Evolutionary conservation across 2,113 vertebrate species (phyloP).

Genomic region (Conger conger): DNA sequence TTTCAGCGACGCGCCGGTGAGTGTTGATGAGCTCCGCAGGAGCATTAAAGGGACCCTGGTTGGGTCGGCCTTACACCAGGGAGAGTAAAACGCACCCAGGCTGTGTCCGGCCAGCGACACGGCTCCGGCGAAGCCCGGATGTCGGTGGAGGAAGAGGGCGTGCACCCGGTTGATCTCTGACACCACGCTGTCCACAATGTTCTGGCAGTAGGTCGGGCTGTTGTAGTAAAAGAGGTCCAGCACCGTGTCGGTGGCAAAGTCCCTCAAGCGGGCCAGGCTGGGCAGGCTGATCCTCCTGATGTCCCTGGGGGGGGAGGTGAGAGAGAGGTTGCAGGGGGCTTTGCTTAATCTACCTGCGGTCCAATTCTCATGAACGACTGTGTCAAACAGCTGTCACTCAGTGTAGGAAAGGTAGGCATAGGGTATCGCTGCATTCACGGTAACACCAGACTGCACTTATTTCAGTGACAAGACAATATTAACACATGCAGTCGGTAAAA

Average conservation of each 20-base stretch:
- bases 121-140: slow-evolving; percentile 81
- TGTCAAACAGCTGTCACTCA: not conserved
- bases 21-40: not conserved
- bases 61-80: too few species aligned
- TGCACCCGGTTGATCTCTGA: slow-evolving; percentile 91
- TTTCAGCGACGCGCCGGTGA: not conserved
- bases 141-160: slow-evolving; percentile 82
- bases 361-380: not conserved
- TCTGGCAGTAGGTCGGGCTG: slow-evolving; percentile 95
- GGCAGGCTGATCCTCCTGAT: slow-evolving; percentile 92
- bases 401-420: too few species aligned
- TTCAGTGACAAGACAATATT: too few species aligned
- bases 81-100: slow-evolving; percentile 71
- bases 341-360: not conserved
- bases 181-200: slow-evolving; percentile 92
- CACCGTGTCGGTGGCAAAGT: slow-evolving; percentile 96
- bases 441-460: too few species aligned
- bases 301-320: slow-evolving; percentile 67
- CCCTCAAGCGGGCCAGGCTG: slow-evolving; percentile 89
- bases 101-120: slow-evolving; percentile 93
- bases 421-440: too few species aligned
- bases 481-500: too few species aligned
- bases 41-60: too few species aligned
- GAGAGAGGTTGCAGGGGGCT: not conserved
- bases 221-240: slow-evolving; percentile 98